Conservation (phyloP, 1,140 invertebrate genomes). For the Calycopis cecrops region DNA sequence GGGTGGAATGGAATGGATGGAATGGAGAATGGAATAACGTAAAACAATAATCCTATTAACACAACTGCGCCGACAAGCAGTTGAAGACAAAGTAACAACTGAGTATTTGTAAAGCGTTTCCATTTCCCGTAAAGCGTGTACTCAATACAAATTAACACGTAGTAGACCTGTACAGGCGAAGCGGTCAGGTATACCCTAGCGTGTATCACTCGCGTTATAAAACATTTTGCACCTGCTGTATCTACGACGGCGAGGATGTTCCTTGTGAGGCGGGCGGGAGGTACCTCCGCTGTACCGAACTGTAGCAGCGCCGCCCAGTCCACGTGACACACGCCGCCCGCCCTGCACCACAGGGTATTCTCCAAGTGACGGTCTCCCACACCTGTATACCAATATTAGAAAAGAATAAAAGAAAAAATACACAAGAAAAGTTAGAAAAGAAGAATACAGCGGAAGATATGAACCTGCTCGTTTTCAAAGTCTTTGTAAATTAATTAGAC, state of each 20-base stretch:
- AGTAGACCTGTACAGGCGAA: neutral
- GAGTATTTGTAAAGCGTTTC: neutral
- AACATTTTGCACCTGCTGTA: slow-evolving; percentile 11
- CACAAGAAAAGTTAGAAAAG: neutral
- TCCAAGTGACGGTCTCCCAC: slow-evolving; percentile 45
- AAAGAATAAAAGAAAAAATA: neutral
- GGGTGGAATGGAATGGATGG: too few relatives aligned
- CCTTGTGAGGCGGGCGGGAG: slow-evolving; percentile 40
- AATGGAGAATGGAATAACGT: too few relatives aligned
- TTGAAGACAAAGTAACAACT: neutral
- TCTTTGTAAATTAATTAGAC: too few relatives aligned
- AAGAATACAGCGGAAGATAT: too few relatives aligned
- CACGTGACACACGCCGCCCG: slow-evolving; percentile 30
- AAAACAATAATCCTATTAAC: too few relatives aligned
- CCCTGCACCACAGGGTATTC: slow-evolving; percentile 34
- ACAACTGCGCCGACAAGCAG: too few relatives aligned
- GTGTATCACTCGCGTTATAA: neutral
- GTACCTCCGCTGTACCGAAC: slow-evolving; percentile 24
- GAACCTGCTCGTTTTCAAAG: too few relatives aligned
- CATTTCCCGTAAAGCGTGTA: neutral
- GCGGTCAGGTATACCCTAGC: neutral
- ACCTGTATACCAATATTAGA: slow-evolving; percentile 23
- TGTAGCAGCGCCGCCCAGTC: slow-evolving; percentile 37
- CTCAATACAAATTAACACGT: neutral
- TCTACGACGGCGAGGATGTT: slow-evolving; percentile 30